Percentiles rank a stretch among this genome's conserved stretches.
Conservation (phyloP, 2,113 vertebrate genomes). For the Solenodon paradoxus region DNA sequence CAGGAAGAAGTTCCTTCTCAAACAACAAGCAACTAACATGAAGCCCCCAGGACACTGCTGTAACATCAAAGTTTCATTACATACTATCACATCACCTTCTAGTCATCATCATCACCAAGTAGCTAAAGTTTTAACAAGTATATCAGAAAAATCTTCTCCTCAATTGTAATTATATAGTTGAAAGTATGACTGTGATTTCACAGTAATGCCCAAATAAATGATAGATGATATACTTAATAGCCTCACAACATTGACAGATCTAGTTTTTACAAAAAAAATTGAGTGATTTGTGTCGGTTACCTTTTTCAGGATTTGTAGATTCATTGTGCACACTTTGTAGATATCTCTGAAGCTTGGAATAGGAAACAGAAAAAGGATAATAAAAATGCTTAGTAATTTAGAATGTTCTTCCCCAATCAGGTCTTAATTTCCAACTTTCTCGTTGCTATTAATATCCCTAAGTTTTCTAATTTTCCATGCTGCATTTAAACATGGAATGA, state of each 20-base stretch:
- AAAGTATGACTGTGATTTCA: background rate
- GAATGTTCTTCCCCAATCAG: background rate
- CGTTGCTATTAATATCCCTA: background rate
- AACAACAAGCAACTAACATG: conserved; percentile 67
- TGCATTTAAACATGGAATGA: background rate
- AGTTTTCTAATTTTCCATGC: background rate
- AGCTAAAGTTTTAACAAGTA: conserved; percentile 72
- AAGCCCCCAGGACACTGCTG: conserved; percentile 78
- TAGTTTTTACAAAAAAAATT: conserved; percentile 8
- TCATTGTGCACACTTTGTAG: background rate
- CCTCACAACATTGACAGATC: background rate
- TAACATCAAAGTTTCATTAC: conserved; percentile 81
- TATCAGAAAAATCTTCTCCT: conserved; percentile 65
- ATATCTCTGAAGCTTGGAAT: background rate
- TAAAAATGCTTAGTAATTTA: background rate
- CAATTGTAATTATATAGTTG: background rate
- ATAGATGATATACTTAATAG: background rate
- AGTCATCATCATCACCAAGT: conserved; percentile 38
- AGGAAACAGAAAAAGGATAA: background rate
- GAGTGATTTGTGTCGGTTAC: background rate
- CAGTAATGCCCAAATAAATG: background rate
- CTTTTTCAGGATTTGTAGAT: conserved; percentile 36
- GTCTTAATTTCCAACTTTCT: background rate
- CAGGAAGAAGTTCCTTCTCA: conserved; percentile 80
- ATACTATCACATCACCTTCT: background rate